Base-by-base conservation (phyloP, 2,888 invertebrate genomes). In the Monoplex corrugatus region DNA sequence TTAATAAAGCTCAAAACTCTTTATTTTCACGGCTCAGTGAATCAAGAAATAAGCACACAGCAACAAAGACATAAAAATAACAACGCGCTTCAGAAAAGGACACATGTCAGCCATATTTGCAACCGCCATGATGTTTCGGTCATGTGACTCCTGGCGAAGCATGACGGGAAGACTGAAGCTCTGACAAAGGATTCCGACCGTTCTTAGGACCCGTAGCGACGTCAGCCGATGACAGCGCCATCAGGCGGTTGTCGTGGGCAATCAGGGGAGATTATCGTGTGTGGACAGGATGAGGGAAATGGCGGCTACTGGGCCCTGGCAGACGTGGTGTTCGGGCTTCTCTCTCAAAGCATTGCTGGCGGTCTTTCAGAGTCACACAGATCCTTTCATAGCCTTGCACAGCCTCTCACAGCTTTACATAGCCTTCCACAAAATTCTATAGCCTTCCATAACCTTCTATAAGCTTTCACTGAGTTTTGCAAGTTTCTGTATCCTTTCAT, bases 311-410 rank as follows among this genome's bases (percentile, higher is more conserved):
- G 45, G 45, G 75, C 6, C 8, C 35, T 75, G 38, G 75, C 8
- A 19, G 35, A 50, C 6, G 45, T 19, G n/a, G 32, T 16, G 3
- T n/a, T 13, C 6, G 44, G 32, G n/a, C n/a, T n/a, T n/a, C n/a
- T n/a, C n/a, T 23, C 57, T 84, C 84, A 84, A 84, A 84, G 84
- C 45, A 57, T 84, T 84, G 50, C 84, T 84, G 84, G 84, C 84
- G 35, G 38, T 40, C 43, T 43, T 75, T 38, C n/a, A n/a, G n/a
- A n/a, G n/a, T n/a, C n/a, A n/a, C n/a, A n/a, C n/a, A n/a, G n/a
- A n/a, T n/a, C n/a, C n/a, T n/a, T n/a, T n/a, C n/a, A n/a, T n/a
- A n/a, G n/a, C n/a, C n/a, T n/a, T n/a, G n/a, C n/a, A n/a, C n/a
- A n/a, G n/a, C n/a, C n/a, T n/a, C n/a, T n/a, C n/a, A n/a, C n/a